Percentiles rank a stretch among this genome's conserved stretches.
Conservation (phyloP, 2,797 vertebrate species). For the Hippoglossus hippoglossus region DNA sequence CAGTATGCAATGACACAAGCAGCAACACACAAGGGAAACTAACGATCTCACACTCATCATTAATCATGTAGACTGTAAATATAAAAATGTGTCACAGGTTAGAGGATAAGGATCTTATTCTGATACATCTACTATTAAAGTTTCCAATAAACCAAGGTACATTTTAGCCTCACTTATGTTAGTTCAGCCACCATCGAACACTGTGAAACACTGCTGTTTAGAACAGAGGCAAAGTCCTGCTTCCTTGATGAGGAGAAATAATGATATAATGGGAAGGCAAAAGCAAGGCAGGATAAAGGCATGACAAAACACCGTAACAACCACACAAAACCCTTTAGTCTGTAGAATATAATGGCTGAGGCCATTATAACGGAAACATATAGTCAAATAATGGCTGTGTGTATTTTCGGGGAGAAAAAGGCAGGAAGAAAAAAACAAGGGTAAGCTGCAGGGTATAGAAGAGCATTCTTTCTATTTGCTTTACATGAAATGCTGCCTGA, state of each 20-base stretch:
- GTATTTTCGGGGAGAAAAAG: conserved; percentile 34
- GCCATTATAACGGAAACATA: conserved; percentile 72
- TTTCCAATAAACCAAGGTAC: not conserved
- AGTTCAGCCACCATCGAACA: conserved; percentile 14
- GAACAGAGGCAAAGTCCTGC: conserved; percentile 38
- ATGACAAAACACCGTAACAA: conserved; percentile 53
- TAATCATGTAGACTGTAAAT: conserved; percentile 11
- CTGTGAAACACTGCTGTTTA: conserved; percentile 23
- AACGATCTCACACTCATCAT: not conserved
- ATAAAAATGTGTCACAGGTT: conserved; percentile 20
- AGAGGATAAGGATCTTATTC: conserved; percentile 23
- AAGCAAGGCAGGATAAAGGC: conserved; percentile 71
- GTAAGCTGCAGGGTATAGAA: conserved; percentile 33
- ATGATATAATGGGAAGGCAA: conserved; percentile 63
- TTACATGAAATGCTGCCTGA: conserved; percentile 33
- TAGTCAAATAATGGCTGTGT: conserved; percentile 69
- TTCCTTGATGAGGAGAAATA: conserved; percentile 66
- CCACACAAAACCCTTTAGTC: conserved; percentile 50
- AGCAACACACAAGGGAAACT: not conserved
- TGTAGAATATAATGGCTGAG: conserved; percentile 69
- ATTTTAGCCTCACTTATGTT: conserved; percentile 18
- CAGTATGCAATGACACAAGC: not conserved
- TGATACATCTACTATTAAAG: not conserved
- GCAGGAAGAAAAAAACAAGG: conserved; percentile 25
- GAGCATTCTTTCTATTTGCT: conserved; percentile 32